phyloP scores from a whole-genome alignment of 2,113 vertebrate genomes.

The Osmerus mordax region DNA sequence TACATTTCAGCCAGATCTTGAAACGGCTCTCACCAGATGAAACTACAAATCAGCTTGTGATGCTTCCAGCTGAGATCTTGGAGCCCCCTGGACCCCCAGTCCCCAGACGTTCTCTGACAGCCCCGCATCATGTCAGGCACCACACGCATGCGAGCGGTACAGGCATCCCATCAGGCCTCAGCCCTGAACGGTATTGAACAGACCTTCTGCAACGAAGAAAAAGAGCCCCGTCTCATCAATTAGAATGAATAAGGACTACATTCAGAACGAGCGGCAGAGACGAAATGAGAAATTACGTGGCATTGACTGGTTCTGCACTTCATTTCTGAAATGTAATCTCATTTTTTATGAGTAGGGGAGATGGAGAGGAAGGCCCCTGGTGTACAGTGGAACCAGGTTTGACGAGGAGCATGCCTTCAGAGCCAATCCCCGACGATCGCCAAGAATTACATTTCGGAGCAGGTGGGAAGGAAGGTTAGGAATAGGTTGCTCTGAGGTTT shows the following conservation, averaged over 20 bases:
- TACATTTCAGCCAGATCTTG: too few relatives aligned
- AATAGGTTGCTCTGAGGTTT: too few relatives aligned
- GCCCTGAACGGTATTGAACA: constrained; percentile 20
- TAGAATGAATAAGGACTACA: constrained; percentile 28
- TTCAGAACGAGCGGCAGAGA: constrained; percentile 5
- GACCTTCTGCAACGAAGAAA: constrained; percentile 1
- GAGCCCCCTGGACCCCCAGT: background rate
- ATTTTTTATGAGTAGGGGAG: constrained; percentile 19
- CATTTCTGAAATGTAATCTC: constrained; percentile 36
- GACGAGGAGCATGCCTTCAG: background rate
- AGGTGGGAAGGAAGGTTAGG: too few relatives aligned
- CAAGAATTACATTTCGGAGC: too few relatives aligned
- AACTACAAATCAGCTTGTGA: background rate
- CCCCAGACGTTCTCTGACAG: background rate
- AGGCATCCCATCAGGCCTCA: constrained; percentile 8
- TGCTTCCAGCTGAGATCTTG: background rate
- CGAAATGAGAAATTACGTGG: constrained; percentile 35
- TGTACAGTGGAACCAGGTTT: background rate
- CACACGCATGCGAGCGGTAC: background rate
- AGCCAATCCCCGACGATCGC: too few relatives aligned
- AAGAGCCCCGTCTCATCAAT: constrained; percentile 15
- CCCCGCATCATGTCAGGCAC: constrained; percentile 20
- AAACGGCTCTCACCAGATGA: too few relatives aligned
- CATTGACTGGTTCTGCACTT: constrained; percentile 38
- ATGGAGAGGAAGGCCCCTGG: background rate